phyloP scores from a whole-genome alignment of 2,113 vertebrate species.

The Meleagris gallopavo region DNA sequence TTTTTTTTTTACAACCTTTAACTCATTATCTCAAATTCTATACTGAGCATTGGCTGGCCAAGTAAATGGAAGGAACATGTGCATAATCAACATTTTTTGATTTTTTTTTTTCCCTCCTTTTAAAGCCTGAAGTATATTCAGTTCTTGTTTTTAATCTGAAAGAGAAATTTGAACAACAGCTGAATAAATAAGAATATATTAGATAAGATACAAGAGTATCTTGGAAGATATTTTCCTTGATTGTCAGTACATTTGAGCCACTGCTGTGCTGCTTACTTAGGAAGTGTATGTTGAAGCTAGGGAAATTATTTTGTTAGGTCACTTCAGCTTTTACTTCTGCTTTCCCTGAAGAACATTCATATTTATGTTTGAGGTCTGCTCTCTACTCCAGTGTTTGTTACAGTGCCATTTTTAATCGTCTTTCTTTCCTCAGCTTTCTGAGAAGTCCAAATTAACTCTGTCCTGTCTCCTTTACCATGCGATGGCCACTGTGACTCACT shows the following conservation, averaged over 20 bases:
- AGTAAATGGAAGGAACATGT: not conserved
- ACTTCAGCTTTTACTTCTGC: not conserved
- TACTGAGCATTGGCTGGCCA: not conserved
- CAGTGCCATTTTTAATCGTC: not conserved
- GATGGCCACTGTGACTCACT: not conserved
- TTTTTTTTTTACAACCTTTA: not conserved
- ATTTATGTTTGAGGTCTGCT: not conserved
- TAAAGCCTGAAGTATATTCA: not conserved
- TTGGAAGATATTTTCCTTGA: not conserved
- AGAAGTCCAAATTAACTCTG: not conserved
- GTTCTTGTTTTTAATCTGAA: not conserved
- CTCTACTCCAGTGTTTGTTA: not conserved
- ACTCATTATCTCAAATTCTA: not conserved
- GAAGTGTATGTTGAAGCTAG: not conserved
- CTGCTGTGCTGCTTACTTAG: not conserved
- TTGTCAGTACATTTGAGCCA: not conserved
- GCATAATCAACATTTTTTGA: not conserved
- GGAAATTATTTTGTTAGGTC: not conserved
- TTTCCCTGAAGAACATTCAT: not conserved
- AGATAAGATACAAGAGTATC: no score
- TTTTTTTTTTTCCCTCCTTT: slow-evolving; percentile 1
- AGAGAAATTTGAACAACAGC: not conserved
- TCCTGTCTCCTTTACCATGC: not conserved
- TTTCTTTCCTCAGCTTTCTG: not conserved
- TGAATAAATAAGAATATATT: not conserved